Percentiles rank a stretch among this genome's conserved stretches.
These are phyloP conservation scores for Limnephilus rhombicus DNA, from an alignment of 2,888 invertebrate species.

Conservation along the genomic window DNA sequence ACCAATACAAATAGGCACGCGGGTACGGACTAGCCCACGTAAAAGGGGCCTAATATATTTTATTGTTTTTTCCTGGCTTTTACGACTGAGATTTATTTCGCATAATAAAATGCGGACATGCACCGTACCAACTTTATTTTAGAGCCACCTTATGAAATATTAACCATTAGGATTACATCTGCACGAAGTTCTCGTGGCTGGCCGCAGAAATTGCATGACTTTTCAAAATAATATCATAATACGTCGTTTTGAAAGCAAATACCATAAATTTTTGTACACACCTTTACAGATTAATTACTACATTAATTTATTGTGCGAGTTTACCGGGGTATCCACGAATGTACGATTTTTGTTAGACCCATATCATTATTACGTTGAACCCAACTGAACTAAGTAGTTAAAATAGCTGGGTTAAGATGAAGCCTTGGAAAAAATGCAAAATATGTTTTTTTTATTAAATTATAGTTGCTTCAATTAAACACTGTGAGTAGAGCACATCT, in stretches of 20 bases:
- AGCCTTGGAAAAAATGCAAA: no score
- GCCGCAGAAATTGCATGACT: neutral
- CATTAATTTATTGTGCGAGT: neutral
- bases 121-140: constrained; percentile 25
- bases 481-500: no score
- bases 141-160: constrained; percentile 14
- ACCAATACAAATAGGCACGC: neutral
- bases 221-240: neutral
- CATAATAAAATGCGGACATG: constrained; percentile 63
- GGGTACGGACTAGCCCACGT: neutral
- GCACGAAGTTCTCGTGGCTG: neutral
- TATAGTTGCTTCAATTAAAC: no score
- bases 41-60: constrained; percentile 47
- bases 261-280: no score
- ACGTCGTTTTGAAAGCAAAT: neutral
- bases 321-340: no score
- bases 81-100: constrained; percentile 63
- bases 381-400: neutral
- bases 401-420: neutral
- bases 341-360: neutral
- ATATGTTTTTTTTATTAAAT: no score
- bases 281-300: neutral
- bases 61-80: constrained; percentile 58
- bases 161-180: neutral
- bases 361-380: neutral